Evolutionary conservation across 2,797 vertebrate genomes (phyloP).

Genomic region (Eleutherodactylus coqui): DNA sequence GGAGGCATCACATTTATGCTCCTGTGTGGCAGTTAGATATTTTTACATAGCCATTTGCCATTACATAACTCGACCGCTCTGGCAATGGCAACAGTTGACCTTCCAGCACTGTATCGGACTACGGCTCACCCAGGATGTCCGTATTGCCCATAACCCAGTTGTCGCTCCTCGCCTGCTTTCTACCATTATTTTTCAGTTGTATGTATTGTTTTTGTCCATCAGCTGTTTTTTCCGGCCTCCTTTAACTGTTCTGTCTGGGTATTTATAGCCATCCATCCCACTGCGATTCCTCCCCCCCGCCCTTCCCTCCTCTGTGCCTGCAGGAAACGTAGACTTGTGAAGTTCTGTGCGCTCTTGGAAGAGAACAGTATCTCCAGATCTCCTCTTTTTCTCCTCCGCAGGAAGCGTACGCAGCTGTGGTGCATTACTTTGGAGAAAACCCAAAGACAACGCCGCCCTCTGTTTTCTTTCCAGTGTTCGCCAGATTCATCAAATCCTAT

Average conservation of each 20-base stretch:
- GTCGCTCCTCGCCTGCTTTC: background rate
- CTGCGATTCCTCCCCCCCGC: constrained; percentile 46
- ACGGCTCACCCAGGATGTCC: background rate
- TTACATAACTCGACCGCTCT: background rate
- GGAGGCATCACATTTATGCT: background rate
- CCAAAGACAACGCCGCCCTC: constrained; percentile 95
- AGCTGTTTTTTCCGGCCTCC: constrained; percentile 28
- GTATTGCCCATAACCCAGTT: background rate
- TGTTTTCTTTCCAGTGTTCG: constrained; percentile 96
- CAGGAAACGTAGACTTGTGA: constrained; percentile 48
- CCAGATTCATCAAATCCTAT: constrained; percentile 95
- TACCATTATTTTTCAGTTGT: background rate
- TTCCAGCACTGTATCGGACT: background rate
- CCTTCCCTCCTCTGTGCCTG: constrained; percentile 45
- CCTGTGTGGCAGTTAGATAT: background rate
- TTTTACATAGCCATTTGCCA: background rate
- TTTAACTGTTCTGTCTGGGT: constrained; percentile 9
- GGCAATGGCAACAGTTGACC: background rate
- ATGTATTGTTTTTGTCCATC: constrained; percentile 34
- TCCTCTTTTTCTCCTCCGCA: constrained; percentile 69
- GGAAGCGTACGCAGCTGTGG: constrained; percentile 95
- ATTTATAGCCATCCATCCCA: constrained; percentile 48
- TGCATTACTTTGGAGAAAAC: constrained; percentile 95
- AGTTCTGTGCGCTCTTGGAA: constrained; percentile 39
- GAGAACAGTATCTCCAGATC: constrained; percentile 44